Conservation (phyloP, 2,113 vertebrate species). For the Varanus salvator region DNA sequence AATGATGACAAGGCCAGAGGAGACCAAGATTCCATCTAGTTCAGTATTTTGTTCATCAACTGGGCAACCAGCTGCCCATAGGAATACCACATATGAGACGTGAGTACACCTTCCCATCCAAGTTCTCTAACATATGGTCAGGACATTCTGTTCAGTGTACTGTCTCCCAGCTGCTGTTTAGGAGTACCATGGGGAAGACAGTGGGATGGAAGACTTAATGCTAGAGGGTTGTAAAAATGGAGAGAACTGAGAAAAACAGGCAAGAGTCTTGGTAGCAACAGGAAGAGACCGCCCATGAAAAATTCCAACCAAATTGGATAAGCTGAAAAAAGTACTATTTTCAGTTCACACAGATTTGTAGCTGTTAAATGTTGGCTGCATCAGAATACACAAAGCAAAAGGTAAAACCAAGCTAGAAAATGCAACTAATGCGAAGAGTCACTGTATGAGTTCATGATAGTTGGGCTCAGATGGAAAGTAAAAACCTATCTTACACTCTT, state of each 20-base stretch:
- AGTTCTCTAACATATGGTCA: too few relatives aligned
- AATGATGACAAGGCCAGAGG: too few relatives aligned
- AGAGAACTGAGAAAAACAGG: neutral
- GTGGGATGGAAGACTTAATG: neutral
- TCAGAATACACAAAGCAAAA: conserved; percentile 15
- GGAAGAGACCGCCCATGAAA: neutral
- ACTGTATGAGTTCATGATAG: neutral
- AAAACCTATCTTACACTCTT: neutral
- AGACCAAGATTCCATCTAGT: too few relatives aligned
- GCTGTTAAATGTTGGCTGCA: neutral
- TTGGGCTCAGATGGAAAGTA: neutral
- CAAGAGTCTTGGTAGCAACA: neutral
- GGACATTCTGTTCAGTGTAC: neutral
- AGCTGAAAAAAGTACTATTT: neutral
- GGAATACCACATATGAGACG: too few relatives aligned
- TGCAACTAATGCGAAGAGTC: neutral
- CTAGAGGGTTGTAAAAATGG: neutral
- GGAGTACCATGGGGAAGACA: neutral
- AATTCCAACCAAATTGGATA: neutral
- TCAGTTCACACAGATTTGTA: neutral
- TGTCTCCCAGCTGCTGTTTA: neutral
- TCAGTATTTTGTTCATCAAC: too few relatives aligned
- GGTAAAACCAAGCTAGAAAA: conserved; percentile 18
- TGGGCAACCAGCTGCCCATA: too few relatives aligned
- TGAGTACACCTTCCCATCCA: too few relatives aligned